A percentile compares a stretch with the other conserved stretches of the same genome.
Evolutionary conservation across 53 echinoderm and acorn worm species (phyloP).

Genomic region (Luidia sarsii): DNA sequence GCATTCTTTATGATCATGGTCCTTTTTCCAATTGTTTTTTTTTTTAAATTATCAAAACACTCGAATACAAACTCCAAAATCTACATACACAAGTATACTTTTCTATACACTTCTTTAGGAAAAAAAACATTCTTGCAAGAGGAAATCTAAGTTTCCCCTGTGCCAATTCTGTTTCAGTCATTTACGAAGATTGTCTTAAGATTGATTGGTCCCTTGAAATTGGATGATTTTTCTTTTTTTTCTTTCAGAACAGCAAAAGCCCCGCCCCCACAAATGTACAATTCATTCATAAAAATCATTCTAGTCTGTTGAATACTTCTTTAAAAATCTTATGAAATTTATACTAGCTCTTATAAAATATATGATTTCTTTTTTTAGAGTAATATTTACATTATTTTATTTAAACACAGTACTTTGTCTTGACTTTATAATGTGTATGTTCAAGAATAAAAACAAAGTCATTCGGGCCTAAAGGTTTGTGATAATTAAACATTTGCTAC

Average conservation of each 20-base stretch:
- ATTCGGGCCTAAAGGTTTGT: too few relatives aligned
- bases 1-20: too few relatives aligned
- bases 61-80: too few relatives aligned
- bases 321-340: slow-evolving; percentile 32
- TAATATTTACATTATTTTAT: slow-evolving; percentile 41
- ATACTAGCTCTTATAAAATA: slow-evolving; percentile 56
- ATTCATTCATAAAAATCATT: slow-evolving; percentile 15
- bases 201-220: not conserved
- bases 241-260: too few relatives aligned
- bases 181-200: slow-evolving; percentile 5
- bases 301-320: slow-evolving; percentile 1
- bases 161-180: slow-evolving; percentile 13
- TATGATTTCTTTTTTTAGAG: slow-evolving; percentile 30
- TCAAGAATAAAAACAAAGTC: slow-evolving; percentile 25
- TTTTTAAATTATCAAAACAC: too few relatives aligned
- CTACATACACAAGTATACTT: too few relatives aligned
- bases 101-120: too few relatives aligned
- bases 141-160: not conserved
- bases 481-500: too few relatives aligned
- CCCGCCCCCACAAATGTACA: too few relatives aligned
- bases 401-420: slow-evolving; percentile 56
- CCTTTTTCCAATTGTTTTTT: too few relatives aligned
- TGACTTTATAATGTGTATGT: slow-evolving; percentile 27
- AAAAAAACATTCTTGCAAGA: too few relatives aligned
- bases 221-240: not conserved